These are phyloP conservation scores for Echiichthys vipera DNA, from an alignment of 2,797 vertebrate genomes.

Conservation along the genomic window DNA sequence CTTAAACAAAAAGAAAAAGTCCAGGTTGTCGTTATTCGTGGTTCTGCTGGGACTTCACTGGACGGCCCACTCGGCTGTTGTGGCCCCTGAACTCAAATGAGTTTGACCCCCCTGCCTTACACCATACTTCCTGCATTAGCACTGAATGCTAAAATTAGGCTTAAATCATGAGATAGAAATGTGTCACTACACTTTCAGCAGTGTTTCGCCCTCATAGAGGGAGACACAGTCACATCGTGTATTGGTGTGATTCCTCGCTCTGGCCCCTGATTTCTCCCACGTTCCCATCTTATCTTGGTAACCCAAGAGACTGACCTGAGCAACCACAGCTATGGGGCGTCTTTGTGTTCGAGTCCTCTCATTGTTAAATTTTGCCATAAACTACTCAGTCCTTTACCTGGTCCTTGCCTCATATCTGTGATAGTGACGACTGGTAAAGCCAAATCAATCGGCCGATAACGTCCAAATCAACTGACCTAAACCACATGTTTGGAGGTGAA, in stretches of 20 bases:
- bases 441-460: no score
- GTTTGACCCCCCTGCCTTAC: no score
- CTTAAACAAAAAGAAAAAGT: no score
- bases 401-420: no score
- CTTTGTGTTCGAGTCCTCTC: neutral
- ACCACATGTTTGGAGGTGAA: neutral
- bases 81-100: no score
- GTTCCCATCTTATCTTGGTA: neutral
- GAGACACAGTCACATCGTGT: neutral
- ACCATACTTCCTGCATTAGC: no score
- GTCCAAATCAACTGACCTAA: neutral
- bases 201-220: neutral
- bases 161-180: no score
- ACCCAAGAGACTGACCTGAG: neutral
- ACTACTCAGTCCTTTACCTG: neutral
- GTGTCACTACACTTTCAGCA: neutral
- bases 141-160: no score
- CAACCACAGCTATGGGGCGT: neutral
- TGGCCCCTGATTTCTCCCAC: neutral
- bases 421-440: no score
- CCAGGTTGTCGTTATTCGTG: no score
- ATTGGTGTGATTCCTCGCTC: neutral
- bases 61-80: no score
- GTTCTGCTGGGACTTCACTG: no score
- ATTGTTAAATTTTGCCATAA: neutral